Evolutionary conservation across 2,888 invertebrate species (phyloP), one percentile per base, ranked within the genome.

Genomic region (Monopis laevigella): DNA sequence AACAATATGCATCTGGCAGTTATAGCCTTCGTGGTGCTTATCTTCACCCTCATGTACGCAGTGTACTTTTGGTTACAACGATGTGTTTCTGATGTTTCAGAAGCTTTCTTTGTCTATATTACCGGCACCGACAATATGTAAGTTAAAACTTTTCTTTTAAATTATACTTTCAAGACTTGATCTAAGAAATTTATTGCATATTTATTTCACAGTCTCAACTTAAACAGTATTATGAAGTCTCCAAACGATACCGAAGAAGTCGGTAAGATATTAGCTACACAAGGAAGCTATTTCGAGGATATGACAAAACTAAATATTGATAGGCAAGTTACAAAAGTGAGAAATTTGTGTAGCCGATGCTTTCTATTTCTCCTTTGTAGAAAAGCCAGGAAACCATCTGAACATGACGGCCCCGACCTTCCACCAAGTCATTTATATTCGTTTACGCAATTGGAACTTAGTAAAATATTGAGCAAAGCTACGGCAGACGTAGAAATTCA

Each of bases 21-120:
- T 1, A 48, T 68, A 46, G 66, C 69, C 0, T 67, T 72, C 42
- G 48, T 77, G 3, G 64, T 63, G 0, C 57, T 72, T 1, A 45
- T 78, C 2, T 53, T 73, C 4, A 73, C 73, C 0, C 3, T 61
- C 16, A 45, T 71, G 1, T 80, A 70, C 50, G 59, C 59, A 1
- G 54, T 71, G 2, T 63, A 72, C 44, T 77, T 78, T 50, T 80
- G 78, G 78, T 58, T 78, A 7, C 62, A 60, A 44, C 58, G 72
- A 49, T 78, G 74, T 46, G 67, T 80, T 38, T 74, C 78, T 11
- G 59, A 56, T 46, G 77, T 78, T 1, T 74, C 78, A 0, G 62
- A 71, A 4, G 78, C 78, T 1, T 80, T 78, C 52, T 80, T 80
- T 52, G 54, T 78, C 6, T 78, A 72, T 48, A 62, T 62, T 1